Percentiles rank a stretch among this genome's conserved stretches.
These are phyloP conservation scores for Rousettus madagascariensis DNA, from an alignment of 2,797 vertebrate genomes.

Conservation along the genomic window DNA sequence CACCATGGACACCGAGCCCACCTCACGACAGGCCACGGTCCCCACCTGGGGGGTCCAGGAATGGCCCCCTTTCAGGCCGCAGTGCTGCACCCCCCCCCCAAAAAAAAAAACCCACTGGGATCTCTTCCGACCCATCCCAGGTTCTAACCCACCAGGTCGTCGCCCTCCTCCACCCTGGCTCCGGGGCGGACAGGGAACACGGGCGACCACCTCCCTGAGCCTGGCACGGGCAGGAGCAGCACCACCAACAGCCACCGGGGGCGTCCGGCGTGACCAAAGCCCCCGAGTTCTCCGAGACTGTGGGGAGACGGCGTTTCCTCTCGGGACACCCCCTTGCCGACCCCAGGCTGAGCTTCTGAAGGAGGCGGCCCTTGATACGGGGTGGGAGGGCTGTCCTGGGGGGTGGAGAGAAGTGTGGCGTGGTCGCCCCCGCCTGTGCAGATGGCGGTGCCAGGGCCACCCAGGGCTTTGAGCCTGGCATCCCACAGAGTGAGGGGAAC, in stretches of 20 bases:
- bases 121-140: not conserved
- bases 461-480: not conserved
- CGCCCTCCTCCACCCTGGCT: not conserved
- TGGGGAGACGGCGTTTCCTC: not conserved
- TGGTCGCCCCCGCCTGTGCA: no score
- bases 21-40: not conserved
- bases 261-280: fast-evolving
- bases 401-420: fast-evolving
- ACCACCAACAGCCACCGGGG: not conserved
- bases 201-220: not conserved
- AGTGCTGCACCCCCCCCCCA: not conserved
- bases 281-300: not conserved
- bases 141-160: not conserved
- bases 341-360: not conserved
- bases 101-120: no score
- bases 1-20: not conserved
- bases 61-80: not conserved
- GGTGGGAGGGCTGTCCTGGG: no score
- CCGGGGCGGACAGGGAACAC: not conserved
- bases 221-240: not conserved
- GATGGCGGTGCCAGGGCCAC: not conserved
- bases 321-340: fast-evolving
- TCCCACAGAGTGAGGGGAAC: not conserved
- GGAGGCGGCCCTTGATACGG: fast-evolving
- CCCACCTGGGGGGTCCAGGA: not conserved